phyloP scores from a whole-genome alignment of 2,888 invertebrate genomes.

The Ashinkailepas kermadecensis region DNA sequence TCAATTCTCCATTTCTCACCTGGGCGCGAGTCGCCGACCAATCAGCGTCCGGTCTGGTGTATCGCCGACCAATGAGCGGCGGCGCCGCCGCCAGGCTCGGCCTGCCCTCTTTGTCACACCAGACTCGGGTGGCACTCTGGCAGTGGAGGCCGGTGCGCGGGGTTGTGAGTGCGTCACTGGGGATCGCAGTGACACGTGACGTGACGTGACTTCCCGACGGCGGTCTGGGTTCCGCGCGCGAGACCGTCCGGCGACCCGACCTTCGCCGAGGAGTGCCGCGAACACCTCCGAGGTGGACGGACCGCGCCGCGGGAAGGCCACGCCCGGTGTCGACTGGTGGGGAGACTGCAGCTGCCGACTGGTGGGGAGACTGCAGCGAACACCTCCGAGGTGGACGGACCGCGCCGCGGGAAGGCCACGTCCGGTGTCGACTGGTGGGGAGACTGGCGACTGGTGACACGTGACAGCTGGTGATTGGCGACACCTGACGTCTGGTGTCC shows the following conservation, averaged over 20 bases:
- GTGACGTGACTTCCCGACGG: background rate
- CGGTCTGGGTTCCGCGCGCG: background rate
- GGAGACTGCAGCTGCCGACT: too few relatives aligned
- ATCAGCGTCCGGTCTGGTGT: background rate
- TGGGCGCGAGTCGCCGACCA: background rate
- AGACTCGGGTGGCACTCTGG: background rate
- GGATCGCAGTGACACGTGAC: background rate
- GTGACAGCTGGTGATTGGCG: too few relatives aligned
- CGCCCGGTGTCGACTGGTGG: background rate
- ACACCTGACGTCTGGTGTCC: too few relatives aligned
- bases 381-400: background rate
- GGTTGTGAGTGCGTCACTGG: background rate
- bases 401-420: background rate
- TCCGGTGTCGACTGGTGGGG: background rate
- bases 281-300: background rate
- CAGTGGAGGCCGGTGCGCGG: background rate
- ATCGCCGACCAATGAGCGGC: background rate
- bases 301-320: background rate
- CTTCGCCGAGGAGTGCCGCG: background rate
- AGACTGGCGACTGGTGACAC: too few relatives aligned
- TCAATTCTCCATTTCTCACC: background rate
- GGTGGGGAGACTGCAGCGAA: too few relatives aligned
- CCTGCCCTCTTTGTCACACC: background rate
- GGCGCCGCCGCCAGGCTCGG: background rate
- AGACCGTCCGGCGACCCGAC: background rate